Evolutionary conservation across 1,140 invertebrate genomes (phyloP), one percentile per base, ranked within the genome.

Genomic region (Geopemphigus sp.): DNA sequence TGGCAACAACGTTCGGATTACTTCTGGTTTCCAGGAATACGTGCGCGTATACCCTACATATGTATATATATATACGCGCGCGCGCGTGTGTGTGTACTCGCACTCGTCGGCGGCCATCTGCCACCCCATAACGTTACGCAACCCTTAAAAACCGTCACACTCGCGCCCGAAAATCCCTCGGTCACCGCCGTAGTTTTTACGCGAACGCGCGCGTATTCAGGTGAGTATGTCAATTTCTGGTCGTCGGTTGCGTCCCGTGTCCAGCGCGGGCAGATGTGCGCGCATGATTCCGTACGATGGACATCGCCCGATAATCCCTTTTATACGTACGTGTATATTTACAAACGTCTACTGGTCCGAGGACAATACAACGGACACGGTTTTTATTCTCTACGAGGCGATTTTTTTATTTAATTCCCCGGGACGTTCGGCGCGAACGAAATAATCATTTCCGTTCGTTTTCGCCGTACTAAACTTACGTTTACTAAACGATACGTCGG

Each of bases 131-230:
- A 78, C 74, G 74, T 78, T 78, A 61, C 74, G 74, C 74, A 78
- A 78, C 74, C 74, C 74, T 78, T 78, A 78, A 78, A 78, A 78
- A 78, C 74, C 74, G 74, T 63, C 74, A 76, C 73, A 59, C 73
- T 56, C 54, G 54, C 70, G 32, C 26, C 73, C 73, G 56, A 63
- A 78, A 78, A 78, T 63, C 74, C 63, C 74, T 63, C 56, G 74
- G 74, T 61, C 39, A 45, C 39, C 11, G 47, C 4, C 5, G 5
- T 0, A 11, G n/a, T 72, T 53, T 17, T 70, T 70, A 70, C 53
- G 50, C 24, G 66, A 50, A 26, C 17, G 45, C 66, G 45, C 45
- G 24, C 32, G 29, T 17, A 29, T 78, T 78, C 74, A 78, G 74
- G 74, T 78, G 74, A 78, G 26, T 76, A 19, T 12, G 39, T 63